phyloP scores from a whole-genome alignment of 1,140 invertebrate species.

The Drosophila kepulauana region DNA sequence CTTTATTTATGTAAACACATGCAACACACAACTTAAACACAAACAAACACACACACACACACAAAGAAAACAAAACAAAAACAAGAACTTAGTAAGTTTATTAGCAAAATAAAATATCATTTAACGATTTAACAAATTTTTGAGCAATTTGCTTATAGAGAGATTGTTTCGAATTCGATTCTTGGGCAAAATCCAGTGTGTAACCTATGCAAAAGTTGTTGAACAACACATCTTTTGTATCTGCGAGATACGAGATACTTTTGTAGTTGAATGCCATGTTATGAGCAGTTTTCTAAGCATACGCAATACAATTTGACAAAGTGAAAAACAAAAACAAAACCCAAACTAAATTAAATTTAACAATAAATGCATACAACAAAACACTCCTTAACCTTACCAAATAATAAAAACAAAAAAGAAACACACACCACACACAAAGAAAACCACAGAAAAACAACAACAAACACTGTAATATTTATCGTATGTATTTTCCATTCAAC shows the following conservation, averaged over 20 bases:
- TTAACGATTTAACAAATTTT: conserved; percentile 45
- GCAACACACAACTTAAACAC: conserved; percentile 45
- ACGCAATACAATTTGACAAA: conserved; percentile 40
- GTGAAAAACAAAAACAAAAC: conserved; percentile 14
- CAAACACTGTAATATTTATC: conserved; percentile 80
- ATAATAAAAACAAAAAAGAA: conserved; percentile 26
- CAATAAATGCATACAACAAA: conserved; percentile 36
- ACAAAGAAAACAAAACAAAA: conserved; percentile 30
- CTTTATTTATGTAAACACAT: conserved; percentile 70
- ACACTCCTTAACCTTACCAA: conserved; percentile 36
- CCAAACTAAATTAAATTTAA: conserved; percentile 45
- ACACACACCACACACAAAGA: conserved; percentile 2
- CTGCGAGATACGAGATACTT: conserved; percentile 50
- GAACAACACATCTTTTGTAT: conserved; percentile 44
- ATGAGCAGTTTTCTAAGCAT: conserved; percentile 48
- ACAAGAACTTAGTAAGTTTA: conserved; percentile 75
- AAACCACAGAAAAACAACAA: conserved; percentile 16
- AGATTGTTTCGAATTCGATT: conserved; percentile 35
- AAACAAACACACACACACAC: conserved; percentile 39
- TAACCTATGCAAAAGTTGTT: conserved; percentile 44
- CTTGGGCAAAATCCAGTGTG: conserved; percentile 39
- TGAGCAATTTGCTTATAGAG: conserved; percentile 37
- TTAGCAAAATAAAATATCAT: conserved; percentile 76
- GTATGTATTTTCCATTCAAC: conserved; percentile 80
- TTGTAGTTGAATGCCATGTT: conserved; percentile 48